Conservation (phyloP, 2,888 invertebrate species). For the Drosophila hamatofila region DNA sequence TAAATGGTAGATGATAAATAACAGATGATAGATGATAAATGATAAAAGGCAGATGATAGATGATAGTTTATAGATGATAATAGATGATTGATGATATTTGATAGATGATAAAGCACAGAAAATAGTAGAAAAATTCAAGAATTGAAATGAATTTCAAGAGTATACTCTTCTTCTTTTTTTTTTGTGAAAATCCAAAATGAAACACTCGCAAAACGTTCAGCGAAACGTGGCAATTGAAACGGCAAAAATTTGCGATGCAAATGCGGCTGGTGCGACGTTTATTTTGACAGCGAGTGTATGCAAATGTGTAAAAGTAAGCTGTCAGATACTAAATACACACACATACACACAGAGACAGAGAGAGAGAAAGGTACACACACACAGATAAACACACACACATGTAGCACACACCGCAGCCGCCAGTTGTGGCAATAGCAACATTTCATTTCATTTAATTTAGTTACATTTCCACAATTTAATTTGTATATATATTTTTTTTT, state of each 20-base stretch:
- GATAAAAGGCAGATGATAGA: background rate
- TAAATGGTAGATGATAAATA: too few relatives aligned
- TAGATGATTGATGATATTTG: background rate
- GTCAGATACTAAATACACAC: slow-evolving; percentile 25
- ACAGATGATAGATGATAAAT: background rate
- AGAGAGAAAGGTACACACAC: background rate
- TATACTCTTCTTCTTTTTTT: background rate
- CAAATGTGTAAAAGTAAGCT: slow-evolving; percentile 39
- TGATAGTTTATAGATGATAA: background rate
- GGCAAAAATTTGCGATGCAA: slow-evolving; percentile 37
- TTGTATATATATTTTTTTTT: slow-evolving; percentile 32
- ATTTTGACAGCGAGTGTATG: slow-evolving; percentile 51
- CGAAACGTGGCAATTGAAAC: slow-evolving; percentile 11
- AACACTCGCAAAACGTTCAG: background rate
- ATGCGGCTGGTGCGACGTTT: slow-evolving; percentile 35
- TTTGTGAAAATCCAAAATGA: background rate
- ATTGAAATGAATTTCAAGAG: background rate
- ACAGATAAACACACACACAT: background rate
- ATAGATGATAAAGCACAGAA: too few relatives aligned
- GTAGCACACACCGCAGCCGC: slow-evolving; percentile 10
- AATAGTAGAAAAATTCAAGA: too few relatives aligned
- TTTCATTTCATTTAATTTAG: slow-evolving; percentile 72
- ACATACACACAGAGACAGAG: background rate
- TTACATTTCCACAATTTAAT: slow-evolving; percentile 61
- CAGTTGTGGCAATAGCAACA: slow-evolving; percentile 35